Evolutionary conservation across 2,888 invertebrate genomes (phyloP).

Genomic region (Apotomis capreana): DNA sequence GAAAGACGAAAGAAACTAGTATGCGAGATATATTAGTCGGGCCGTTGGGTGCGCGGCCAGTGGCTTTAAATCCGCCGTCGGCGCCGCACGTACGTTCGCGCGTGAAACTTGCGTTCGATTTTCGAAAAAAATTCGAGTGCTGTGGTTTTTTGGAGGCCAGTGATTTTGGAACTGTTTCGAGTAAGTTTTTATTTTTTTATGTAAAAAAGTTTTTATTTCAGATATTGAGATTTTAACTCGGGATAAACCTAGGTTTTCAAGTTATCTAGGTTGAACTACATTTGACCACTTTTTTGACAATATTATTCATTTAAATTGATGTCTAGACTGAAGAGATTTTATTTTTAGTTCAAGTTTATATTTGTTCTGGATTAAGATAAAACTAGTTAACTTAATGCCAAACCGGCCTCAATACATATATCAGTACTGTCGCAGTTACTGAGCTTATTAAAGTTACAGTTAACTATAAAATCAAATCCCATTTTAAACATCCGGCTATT

Average conservation of each 20-base stretch:
- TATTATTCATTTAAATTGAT: background rate
- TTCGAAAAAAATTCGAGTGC: constrained; percentile 47
- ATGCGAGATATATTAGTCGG: constrained; percentile 78
- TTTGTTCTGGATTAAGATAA: constrained; percentile 11
- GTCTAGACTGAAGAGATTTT: background rate
- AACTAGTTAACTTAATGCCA: constrained; percentile 33
- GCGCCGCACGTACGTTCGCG: constrained; percentile 52
- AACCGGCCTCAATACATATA: constrained; percentile 29
- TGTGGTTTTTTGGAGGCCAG: constrained; percentile 51
- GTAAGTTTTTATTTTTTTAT: constrained; percentile 33
- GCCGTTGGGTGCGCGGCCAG: constrained; percentile 56
- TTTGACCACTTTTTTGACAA: background rate
- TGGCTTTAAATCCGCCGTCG: constrained; percentile 58
- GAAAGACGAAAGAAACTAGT: constrained; percentile 80
- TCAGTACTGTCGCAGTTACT: constrained; percentile 22
- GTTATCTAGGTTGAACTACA: constrained; percentile 4
- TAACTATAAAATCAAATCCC: constrained; percentile 32
- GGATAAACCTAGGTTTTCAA: background rate
- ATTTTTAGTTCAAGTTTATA: background rate
- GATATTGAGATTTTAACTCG: background rate
- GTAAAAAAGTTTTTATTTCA: background rate
- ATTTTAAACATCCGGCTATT: constrained; percentile 30
- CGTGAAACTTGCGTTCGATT: constrained; percentile 49
- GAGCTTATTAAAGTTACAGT: constrained; percentile 29
- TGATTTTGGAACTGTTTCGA: constrained; percentile 54